phyloP scores from a whole-genome alignment of 1,140 invertebrate genomes.

The Chironomus striatipennis region DNA sequence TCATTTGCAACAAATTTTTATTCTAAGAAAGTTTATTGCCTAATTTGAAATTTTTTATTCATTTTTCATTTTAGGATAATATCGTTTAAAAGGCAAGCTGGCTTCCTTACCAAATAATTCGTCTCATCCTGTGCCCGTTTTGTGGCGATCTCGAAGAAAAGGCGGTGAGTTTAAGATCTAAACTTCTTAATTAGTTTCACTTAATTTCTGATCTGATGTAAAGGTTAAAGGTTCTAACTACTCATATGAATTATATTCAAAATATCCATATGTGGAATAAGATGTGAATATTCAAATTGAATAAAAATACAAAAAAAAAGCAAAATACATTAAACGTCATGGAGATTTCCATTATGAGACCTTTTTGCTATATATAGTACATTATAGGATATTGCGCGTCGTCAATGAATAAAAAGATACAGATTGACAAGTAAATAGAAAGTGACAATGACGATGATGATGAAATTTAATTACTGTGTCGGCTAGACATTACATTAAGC shows the following conservation, averaged over 20 bases:
- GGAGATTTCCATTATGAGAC: slow-evolving; percentile 16
- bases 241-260: no score
- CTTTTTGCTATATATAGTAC: background rate
- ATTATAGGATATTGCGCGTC: background rate
- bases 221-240: no score
- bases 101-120: slow-evolving; percentile 6
- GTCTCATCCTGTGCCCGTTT: slow-evolving; percentile 12
- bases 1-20: no score
- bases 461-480: slow-evolving; percentile 16
- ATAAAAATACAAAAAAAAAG: no score
- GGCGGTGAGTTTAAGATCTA: background rate
- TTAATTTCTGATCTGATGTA: background rate
- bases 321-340: background rate
- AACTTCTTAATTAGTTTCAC: background rate
- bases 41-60: background rate
- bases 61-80: slow-evolving; percentile 6
- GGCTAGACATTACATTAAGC: slow-evolving; percentile 18
- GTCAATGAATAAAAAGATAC: background rate
- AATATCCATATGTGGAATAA: no score
- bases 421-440: background rate
- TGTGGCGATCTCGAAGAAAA: slow-evolving; percentile 13
- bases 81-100: slow-evolving; percentile 15
- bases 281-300: no score
- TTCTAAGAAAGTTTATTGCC: no score
- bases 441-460: slow-evolving; percentile 11